Base-by-base conservation (phyloP, 1,140 invertebrate species). In the Lepeophtheirus salmonis region DNA sequence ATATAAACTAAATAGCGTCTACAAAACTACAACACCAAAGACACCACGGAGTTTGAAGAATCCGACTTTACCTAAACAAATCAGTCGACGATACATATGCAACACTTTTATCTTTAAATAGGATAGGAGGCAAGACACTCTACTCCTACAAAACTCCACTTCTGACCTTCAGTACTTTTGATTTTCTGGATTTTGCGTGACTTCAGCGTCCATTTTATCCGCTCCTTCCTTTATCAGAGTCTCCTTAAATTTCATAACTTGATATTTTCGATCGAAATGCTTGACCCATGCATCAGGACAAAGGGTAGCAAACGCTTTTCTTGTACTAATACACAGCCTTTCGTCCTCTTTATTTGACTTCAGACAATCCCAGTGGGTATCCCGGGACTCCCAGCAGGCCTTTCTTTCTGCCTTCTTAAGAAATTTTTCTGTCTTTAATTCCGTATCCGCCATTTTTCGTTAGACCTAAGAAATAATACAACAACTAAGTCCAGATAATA, bases 371-470 rank as follows among this genome's bases (percentile, higher is more conserved):
- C 55, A 57, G 25, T 23, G 25, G 2, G 22, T 23, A 41, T 57
- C 55, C 3, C 55, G 22, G 2, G 4, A 2, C 21, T 25, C 55
- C 55, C 55, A 57, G 25, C 55, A 57, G 17, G 2, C 17, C 23
- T 25, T 41, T 3, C 55, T 13, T n/a, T 57, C 55, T 14, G 55
- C 55, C 55, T 57, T 57, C 25, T 57, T 57, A 14, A 57, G 23
- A 17, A 57, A 25, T 23, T 57, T 57, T 41, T 48, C n/a, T n/a
- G n/a, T n/a, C n/a, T n/a, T n/a, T n/a, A n/a, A n/a, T n/a, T n/a
- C n/a, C n/a, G n/a, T n/a, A n/a, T n/a, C n/a, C n/a, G n/a, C n/a
- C n/a, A n/a, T n/a, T n/a, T n/a, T n/a, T n/a, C n/a, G n/a, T n/a
- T n/a, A n/a, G n/a, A n/a, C n/a, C n/a, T n/a, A n/a, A n/a, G n/a